Base-by-base conservation (phyloP, 2,888 invertebrate species). In the Syritta pipiens region DNA sequence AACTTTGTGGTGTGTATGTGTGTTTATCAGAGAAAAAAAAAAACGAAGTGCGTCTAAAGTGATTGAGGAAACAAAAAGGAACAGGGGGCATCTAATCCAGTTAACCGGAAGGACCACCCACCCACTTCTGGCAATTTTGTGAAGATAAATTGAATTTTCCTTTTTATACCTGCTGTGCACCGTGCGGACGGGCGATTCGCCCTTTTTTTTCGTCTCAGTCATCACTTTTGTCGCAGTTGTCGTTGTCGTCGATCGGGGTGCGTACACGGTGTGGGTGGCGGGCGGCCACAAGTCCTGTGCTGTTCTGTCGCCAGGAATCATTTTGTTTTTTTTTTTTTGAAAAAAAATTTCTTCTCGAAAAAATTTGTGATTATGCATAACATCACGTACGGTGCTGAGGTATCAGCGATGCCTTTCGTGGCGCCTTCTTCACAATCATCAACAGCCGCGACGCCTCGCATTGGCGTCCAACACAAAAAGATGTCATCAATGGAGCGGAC, bases 401-500 rank as follows among this genome's bases (percentile, higher is more conserved):
- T 37, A 63, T 10, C 14, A 35, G 24, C 24, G 22, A 28, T 2
- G 46, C 26, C 32, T 67, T 32, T 35, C 10, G 32, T 74, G 69
- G 57, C 79, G 59, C 63, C 65, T 35, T 37, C n/a, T n/a, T n/a
- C n/a, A n/a, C n/a, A n/a, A n/a, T n/a, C n/a, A 69, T 1, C 40
- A 9, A 57, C 22, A 28, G 12, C 24, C 9, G 51, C 44, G 42
- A 49, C 63, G 6, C 40, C 62, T 35, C 67, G 46, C 7, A 55
- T 67, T 32, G 65, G 42, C 6, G 44, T 37, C 14, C 81, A 62
- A 6, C 48, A 75, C 12, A 75, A n/a, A n/a, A n/a, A 72, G 59
- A 83, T 84, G 28, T 84, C 87, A 24, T 83, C 84, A 0, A 83
- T 85, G 6, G 88, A 88, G 65, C 84, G 86, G 9, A 87, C 87